Evolutionary conservation across 2,888 invertebrate species (phyloP).

Genomic region (Parnassius orleans): DNA sequence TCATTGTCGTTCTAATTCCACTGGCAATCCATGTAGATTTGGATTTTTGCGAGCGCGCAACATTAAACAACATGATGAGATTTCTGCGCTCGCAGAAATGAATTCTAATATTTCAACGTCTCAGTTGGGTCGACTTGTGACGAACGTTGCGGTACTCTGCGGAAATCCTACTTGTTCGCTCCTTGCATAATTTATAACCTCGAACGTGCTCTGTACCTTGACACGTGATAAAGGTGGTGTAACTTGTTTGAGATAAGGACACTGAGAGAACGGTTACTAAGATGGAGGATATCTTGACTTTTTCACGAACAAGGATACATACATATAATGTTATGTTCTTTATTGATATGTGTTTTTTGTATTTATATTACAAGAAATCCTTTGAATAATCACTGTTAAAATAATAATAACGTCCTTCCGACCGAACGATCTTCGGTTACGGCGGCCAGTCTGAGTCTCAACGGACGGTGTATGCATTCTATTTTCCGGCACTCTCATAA

Average conservation of each 20-base stretch:
- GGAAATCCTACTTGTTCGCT: conserved; percentile 3
- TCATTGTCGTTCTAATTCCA: background rate
- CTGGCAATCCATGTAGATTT: background rate
- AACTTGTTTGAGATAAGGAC: conserved; percentile 4
- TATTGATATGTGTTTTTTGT: too few relatives aligned
- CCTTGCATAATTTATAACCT: conserved; percentile 16
- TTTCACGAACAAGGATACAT: too few relatives aligned
- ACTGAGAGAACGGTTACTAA: background rate
- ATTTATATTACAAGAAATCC: too few relatives aligned
- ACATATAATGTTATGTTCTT: too few relatives aligned
- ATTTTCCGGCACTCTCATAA: too few relatives aligned
- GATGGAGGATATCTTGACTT: background rate
- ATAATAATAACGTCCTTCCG: too few relatives aligned
- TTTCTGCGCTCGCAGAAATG: background rate
- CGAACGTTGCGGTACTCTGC: conserved; percentile 6
- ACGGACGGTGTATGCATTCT: too few relatives aligned
- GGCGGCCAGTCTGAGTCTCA: too few relatives aligned
- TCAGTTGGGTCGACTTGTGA: conserved; percentile 21
- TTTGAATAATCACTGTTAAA: too few relatives aligned
- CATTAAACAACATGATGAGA: too few relatives aligned
- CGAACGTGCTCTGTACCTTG: conserved; percentile 4
- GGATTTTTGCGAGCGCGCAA: background rate
- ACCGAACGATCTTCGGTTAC: too few relatives aligned
- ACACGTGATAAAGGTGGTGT: conserved; percentile 7
- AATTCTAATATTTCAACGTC: conserved; percentile 12